phyloP scores from a whole-genome alignment of 2,113 vertebrate genomes.

The Panurus biarmicus region DNA sequence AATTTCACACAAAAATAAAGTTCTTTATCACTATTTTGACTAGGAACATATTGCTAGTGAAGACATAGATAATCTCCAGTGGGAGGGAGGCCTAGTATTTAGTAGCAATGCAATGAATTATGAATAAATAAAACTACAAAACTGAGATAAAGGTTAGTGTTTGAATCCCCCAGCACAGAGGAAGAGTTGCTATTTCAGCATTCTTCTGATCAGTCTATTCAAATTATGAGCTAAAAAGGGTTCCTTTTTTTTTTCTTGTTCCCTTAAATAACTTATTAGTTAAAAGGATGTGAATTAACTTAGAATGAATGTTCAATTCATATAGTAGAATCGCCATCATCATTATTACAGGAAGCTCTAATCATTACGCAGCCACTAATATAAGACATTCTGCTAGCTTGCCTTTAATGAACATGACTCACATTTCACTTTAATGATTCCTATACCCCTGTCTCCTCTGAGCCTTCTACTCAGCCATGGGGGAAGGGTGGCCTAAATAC shows the following conservation, averaged over 20 bases:
- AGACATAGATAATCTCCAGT: not conserved
- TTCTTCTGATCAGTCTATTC: slow-evolving; percentile 33
- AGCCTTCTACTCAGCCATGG: not conserved
- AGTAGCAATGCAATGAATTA: not conserved
- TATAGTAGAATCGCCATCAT: slow-evolving; percentile 67
- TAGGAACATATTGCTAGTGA: not conserved
- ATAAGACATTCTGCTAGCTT: slow-evolving; percentile 60
- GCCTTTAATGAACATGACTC: slow-evolving; percentile 70
- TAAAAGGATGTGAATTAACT: slow-evolving; percentile 74
- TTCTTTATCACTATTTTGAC: not conserved
- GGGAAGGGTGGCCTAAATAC: not conserved
- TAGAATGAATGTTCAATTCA: slow-evolving; percentile 72
- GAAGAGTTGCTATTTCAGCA: not conserved
- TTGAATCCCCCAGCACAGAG: not conserved
- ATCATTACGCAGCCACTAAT: slow-evolving; percentile 65
- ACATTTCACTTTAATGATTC: slow-evolving; percentile 64
- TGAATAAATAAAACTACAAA: not conserved
- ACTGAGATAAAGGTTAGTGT: not conserved
- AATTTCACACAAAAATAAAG: not conserved
- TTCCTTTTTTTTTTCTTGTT: not conserved
- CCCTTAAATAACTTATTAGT: slow-evolving; percentile 65
- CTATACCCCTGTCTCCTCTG: not conserved
- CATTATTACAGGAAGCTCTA: slow-evolving; percentile 73
- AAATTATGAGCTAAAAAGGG: slow-evolving; percentile 42
- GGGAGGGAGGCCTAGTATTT: not conserved